Evolutionary conservation across 2,888 invertebrate genomes (phyloP).

Genomic region (Diaphora mendica): DNA sequence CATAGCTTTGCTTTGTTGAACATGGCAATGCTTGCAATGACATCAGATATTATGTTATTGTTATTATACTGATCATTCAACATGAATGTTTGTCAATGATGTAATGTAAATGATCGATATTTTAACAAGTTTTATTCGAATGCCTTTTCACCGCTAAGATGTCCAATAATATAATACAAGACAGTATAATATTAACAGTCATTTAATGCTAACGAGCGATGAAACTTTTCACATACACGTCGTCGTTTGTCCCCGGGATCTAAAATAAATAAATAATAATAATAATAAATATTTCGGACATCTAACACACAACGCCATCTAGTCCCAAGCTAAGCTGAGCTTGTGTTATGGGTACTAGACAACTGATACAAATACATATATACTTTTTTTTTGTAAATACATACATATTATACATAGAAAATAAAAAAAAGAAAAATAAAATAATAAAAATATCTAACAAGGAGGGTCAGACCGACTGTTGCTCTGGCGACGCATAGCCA

Average conservation of each 20-base stretch:
- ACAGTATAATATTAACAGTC: slow-evolving; percentile 35
- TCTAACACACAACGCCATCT: too few relatives aligned
- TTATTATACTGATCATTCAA: slow-evolving; percentile 60
- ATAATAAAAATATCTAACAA: neutral
- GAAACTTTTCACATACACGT: slow-evolving; percentile 4
- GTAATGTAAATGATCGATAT: slow-evolving; percentile 51
- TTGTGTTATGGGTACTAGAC: too few relatives aligned
- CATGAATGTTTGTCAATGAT: slow-evolving; percentile 62
- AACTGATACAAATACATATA: too few relatives aligned
- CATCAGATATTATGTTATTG: slow-evolving; percentile 63
- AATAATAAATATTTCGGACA: too few relatives aligned
- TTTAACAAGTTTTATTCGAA: slow-evolving; percentile 57
- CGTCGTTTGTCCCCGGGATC: neutral
- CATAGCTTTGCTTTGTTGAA: slow-evolving; percentile 40
- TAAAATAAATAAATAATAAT: too few relatives aligned
- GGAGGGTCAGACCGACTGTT: neutral
- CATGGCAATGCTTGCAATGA: slow-evolving; percentile 46
- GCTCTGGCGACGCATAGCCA: neutral
- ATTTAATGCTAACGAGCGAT: slow-evolving; percentile 20
- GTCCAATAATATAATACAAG: slow-evolving; percentile 27
- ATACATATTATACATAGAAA: too few relatives aligned
- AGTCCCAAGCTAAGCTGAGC: too few relatives aligned
- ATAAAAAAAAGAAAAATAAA: too few relatives aligned
- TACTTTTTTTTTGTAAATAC: too few relatives aligned
- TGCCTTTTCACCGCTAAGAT: slow-evolving; percentile 52